Base-by-base conservation (phyloP, 2,797 vertebrate species). In the Nannoperca australis region DNA sequence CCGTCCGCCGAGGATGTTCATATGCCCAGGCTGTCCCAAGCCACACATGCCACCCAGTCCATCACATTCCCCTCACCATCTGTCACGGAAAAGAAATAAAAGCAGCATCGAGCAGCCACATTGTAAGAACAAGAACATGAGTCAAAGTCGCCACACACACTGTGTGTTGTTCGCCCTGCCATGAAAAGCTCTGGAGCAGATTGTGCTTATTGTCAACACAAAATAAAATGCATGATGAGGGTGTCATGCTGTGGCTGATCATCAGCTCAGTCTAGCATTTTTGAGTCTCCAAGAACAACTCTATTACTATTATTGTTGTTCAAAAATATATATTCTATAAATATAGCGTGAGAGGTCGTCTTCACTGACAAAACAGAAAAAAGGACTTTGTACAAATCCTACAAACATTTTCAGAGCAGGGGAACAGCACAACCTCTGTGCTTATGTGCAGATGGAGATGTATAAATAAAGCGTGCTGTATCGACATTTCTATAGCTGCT, bases 401-500 rank as follows among this genome's bases (percentile, higher is more conserved):
- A 2, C 20, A 49, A 42, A 61, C 22, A 59, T 27, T 53, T 54
- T 47, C 11, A 3, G 36, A 84, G 30, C 45, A 54, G 17, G 9
- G 12, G 12, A 54, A 70, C 11, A 77, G 59, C 53, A 20, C 56
- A 13, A 9, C 15, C 55, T 60, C 56, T 65, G 58, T 78, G 69
- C 36, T 38, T 45, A 6, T 24, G 74, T 60, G 68, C 77, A 80
- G 65, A 68, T 55, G 82, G 55, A 64, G 67, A 8, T 10, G 40
- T 40, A 42, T 77, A 70, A 77, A 82, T 73, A 82, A 71, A 81
- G 61, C 47, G 44, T 24, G 27, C 64, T 44, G 54, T 24, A 61
- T 70, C 60, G 34, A 72, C 72, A 27, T 65, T 67, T 82, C 73
- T 81, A 18, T 45, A 15, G 69, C 76, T 65, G 77, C 79, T 67